Conservation (phyloP, 1,140 invertebrate species). For the Hestina assimilis region DNA sequence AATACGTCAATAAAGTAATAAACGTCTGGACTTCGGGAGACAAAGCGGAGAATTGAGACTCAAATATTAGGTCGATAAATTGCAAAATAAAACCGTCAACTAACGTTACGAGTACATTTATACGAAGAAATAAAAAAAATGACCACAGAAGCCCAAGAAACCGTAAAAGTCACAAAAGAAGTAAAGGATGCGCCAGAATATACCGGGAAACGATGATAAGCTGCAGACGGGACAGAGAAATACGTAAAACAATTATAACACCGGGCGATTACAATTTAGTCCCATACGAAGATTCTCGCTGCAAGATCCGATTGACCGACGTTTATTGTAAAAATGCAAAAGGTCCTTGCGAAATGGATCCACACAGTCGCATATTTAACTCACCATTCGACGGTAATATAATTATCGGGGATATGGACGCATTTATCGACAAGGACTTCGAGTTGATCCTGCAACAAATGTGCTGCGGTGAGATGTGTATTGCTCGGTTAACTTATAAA, state of each 20-base stretch:
- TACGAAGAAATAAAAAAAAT: too few species aligned
- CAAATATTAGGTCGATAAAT: too few species aligned
- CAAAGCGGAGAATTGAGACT: too few species aligned
- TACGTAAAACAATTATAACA: constrained; percentile 52
- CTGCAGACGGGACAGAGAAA: constrained; percentile 61
- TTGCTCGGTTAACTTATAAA: constrained; percentile 48
- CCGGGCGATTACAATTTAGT: constrained; percentile 60
- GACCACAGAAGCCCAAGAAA: neutral
- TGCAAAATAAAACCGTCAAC: too few species aligned
- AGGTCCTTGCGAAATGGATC: constrained; percentile 47
- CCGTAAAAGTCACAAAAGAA: neutral
- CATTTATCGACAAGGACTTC: constrained; percentile 61
- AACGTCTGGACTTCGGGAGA: too few species aligned
- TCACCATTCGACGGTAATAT: constrained; percentile 55
- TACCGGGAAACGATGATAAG: constrained; percentile 42
- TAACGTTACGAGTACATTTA: too few species aligned
- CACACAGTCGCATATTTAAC: constrained; percentile 52
- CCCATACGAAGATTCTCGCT: constrained; percentile 67
- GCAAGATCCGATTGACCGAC: constrained; percentile 48
- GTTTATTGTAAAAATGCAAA: constrained; percentile 38
- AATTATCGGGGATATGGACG: constrained; percentile 61
- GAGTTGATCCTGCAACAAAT: constrained; percentile 63
- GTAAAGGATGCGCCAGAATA: constrained; percentile 31
- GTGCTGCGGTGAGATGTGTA: constrained; percentile 55
- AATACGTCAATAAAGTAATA: too few species aligned